phyloP scores from a whole-genome alignment of 2,113 vertebrate genomes.

The Pygoscelis adeliae region DNA sequence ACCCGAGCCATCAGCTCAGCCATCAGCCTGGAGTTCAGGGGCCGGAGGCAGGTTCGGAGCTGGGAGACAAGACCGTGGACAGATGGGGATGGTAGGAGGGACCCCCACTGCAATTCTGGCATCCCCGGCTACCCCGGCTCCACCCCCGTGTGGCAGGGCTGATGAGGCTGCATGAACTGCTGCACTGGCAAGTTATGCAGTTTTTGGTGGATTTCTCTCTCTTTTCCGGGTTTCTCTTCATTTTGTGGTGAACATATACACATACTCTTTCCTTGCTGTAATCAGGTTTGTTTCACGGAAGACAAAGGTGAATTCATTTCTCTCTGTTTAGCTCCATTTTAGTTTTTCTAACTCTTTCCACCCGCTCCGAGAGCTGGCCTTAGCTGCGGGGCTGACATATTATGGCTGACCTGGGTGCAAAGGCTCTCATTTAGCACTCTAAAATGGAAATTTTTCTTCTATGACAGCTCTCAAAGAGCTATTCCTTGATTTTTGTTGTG shows the following conservation, averaged over 20 bases:
- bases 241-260: neutral
- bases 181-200: neutral
- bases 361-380: neutral
- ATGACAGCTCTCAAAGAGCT: neutral
- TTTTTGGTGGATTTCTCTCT: neutral
- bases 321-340: neutral
- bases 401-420: neutral
- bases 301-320: neutral
- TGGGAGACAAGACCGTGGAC: accelerated
- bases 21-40: neutral
- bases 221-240: neutral
- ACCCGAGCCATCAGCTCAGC: neutral
- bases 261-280: neutral
- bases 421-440: neutral
- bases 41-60: accelerated
- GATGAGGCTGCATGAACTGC: neutral
- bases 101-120: neutral
- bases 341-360: neutral
- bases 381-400: neutral
- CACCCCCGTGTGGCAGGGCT: neutral
- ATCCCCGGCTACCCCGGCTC: too few species aligned
- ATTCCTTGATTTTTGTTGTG: neutral
- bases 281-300: neutral
- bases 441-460: neutral
- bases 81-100: neutral